Base-by-base conservation (phyloP, 1,140 invertebrate genomes). In the Drosophila bifasciata region DNA sequence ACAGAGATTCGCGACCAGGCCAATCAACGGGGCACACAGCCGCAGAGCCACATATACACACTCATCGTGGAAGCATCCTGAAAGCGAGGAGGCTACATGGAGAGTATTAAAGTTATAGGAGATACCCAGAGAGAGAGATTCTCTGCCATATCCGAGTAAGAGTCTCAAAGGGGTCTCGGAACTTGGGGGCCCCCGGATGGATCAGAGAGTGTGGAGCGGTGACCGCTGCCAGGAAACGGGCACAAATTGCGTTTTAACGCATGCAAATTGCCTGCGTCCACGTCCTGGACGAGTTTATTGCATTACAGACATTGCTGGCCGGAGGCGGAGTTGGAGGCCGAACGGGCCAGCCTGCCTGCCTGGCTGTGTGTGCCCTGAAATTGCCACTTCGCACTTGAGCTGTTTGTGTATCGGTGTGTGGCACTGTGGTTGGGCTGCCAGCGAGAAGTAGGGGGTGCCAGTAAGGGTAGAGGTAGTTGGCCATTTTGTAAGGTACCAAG, bases 201-300 rank as follows among this genome's bases (percentile, higher is more conserved):
- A 21, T 9, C 8, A 19, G 44, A 19, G 44, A 32, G 41, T 16
- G 49, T 3, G 16, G 16, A 28, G 59, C 40, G 53, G 41, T 46
- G 73, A 80, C 77, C 73, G 83, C 78, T 63, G 48, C 64, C 83
- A 64, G 83, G 84, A 83, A 88, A 81, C 75, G 78, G 75, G 83
- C 70, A 83, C 83, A 88, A 88, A 88, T 88, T 88, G 83, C 83
- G 80, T 88, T 88, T 88, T 88, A 88, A 88, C 83, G 83, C 83
- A 88, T 88, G 83, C 83, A 88, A 88, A 88, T 88, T 88, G 83
- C 78, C 78, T 57, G 75, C 46, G 75, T 88, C 58, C 56, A 62
- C 69, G 66, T 69, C 64, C 57, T 48, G 81, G 32, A 51, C 66
- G 75, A 71, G 62, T 79, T 88, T 88, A 88, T 88, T 72, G 83